Base-by-base conservation (phyloP, 2,113 vertebrate species). In the Leptobrachium leishanense region DNA sequence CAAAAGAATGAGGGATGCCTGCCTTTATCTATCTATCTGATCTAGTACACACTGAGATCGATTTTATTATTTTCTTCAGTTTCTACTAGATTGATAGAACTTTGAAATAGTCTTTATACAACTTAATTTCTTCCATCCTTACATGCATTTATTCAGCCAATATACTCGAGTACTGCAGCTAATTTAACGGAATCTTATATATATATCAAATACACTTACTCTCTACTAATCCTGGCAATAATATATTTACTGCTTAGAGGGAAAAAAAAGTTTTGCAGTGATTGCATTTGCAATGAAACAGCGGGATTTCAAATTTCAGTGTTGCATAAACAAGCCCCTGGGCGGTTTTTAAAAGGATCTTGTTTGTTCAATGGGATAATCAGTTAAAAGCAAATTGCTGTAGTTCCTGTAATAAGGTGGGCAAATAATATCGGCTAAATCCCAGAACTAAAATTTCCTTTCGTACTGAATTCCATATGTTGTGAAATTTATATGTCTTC, bases 371-470 rank as follows among this genome's bases (percentile, higher is more conserved):
- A 0, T 6, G 73, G 77, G 63, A 15, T 68, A 53, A 50, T 46
- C 0, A 7, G 20, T 55, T 50, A 81, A 1, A 4, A 53, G 68
- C 1, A 31, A 57, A 65, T 75, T 0, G 0, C 75, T 83, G 66
- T 68, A 54, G 62, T 72, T 70, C 46, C 65, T 65, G 73, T 59
- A 78, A 53, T 63, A 76, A 15, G 7, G 0, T 77, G 78, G 65
- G 72, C 78, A 81, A 74, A 81, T 81, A 81, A 81, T 74, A 74
- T 72, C 71, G 46, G 9, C 65, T 68, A 67, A 81, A 81, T 81
- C 78, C 78, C 71, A 74, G 54, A 81, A 62, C 63, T 81, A 74
- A 81, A 68, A 81, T 81, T 74, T 81, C 78, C 64, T 74, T 68
- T 74, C 44, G 8, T 74, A 65, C 53, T 68, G 54, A 80, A 81